Conservation (phyloP, 2,113 vertebrate genomes). For the Stigmatopora argus region DNA sequence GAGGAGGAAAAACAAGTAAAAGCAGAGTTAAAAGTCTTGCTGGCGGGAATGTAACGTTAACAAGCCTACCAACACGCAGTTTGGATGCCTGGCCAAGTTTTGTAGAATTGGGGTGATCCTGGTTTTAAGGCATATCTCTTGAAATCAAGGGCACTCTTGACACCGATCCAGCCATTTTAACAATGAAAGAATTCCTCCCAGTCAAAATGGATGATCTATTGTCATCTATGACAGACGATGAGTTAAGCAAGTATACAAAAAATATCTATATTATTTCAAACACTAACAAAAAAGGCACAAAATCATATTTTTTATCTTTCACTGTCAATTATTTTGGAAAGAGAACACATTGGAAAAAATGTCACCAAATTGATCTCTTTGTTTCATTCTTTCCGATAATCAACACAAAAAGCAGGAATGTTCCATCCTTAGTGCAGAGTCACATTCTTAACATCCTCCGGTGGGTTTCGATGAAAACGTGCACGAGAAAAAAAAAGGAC, state of each 20-base stretch:
- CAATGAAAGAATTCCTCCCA: no score
- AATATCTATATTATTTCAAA: constrained; percentile 18
- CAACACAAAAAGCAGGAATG: constrained; percentile 30
- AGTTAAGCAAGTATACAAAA: constrained; percentile 22
- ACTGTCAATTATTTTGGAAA: constrained; percentile 23
- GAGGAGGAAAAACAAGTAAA: constrained; percentile 22
- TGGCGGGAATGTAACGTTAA: constrained; percentile 57
- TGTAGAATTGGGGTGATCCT: constrained; percentile 24
- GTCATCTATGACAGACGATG: no score
- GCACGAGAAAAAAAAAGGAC: constrained; percentile 20
- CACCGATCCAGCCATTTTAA: no score
- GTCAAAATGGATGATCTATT: no score
- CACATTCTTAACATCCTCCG: constrained; percentile 42
- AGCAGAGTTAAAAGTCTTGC: constrained; percentile 44
- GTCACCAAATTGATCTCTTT: constrained; percentile 5
- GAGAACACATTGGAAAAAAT: constrained; percentile 19
- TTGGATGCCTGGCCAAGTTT: constrained; percentile 29
- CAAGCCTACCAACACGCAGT: constrained; percentile 62
- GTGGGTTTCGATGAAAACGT: constrained; percentile 24
- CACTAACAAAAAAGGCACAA: constrained; percentile 61
- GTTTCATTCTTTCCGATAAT: constrained; percentile 20
- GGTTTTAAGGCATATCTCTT: constrained; percentile 72
- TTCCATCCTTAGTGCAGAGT: constrained; percentile 39
- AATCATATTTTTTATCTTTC: constrained; percentile 33
- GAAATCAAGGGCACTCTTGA: no score